Evolutionary conservation across 2,113 vertebrate species (phyloP).

Genomic region (Menidia beryllina): DNA sequence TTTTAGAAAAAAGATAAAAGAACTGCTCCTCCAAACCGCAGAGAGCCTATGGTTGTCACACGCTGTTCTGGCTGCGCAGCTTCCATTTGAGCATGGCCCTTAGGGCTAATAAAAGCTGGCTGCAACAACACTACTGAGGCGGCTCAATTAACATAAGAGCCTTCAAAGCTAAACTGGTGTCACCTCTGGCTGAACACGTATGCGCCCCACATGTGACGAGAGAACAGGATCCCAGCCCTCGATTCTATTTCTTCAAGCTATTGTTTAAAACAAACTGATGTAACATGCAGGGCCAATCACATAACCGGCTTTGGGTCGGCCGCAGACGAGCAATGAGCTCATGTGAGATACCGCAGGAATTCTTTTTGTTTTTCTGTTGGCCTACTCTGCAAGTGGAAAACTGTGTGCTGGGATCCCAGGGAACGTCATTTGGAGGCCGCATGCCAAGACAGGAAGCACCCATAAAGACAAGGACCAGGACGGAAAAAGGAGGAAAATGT

Average conservation of each 20-base stretch:
- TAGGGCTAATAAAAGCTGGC: conserved; percentile 5
- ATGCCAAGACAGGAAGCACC: conserved; percentile 21
- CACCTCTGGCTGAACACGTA: conserved; percentile 14
- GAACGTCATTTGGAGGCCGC: conserved; percentile 22
- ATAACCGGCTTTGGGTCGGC: conserved; percentile 21
- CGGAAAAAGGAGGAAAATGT: conserved; percentile 7
- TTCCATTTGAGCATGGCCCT: conserved; percentile 34
- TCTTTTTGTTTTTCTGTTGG: conserved; percentile 26
- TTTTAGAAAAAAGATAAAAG: neutral
- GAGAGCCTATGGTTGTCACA: conserved; percentile 54
- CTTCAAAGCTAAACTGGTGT: conserved; percentile 24
- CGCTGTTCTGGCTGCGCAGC: conserved; percentile 33
- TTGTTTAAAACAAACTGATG: neutral
- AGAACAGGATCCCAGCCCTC: neutral
- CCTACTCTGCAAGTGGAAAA: conserved; percentile 48
- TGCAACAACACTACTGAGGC: neutral
- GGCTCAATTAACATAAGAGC: conserved; percentile 7
- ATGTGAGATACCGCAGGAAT: conserved; percentile 44
- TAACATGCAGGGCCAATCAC: conserved; percentile 18
- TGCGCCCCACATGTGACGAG: neutral
- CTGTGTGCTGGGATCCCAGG: conserved; percentile 9
- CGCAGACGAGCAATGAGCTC: conserved; percentile 45
- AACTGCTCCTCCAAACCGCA: conserved; percentile 34
- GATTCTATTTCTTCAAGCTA: neutral
- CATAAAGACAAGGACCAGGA: conserved; percentile 33